Evolutionary conservation across 2,113 vertebrate species (phyloP), one percentile per base, ranked within the genome.

Genomic region (Cochlearius cochlearius): DNA sequence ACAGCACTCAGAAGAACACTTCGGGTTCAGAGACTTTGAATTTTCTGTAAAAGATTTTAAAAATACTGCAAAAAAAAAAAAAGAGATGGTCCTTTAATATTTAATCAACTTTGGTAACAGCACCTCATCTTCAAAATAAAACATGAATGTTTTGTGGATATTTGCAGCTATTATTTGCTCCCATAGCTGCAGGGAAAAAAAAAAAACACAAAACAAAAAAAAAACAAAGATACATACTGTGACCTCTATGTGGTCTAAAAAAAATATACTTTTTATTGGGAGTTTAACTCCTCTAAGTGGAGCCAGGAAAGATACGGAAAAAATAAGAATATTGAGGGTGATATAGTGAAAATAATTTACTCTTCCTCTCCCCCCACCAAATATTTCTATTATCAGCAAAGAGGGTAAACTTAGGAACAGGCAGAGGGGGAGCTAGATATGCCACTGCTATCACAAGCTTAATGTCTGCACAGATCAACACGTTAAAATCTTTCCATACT

Each of bases 381-480:
- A 78, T 95, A 89, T 80, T 92, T 95, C 79, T 96, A n/a, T 92
- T 95, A 39, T 81, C 94, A 82, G 52, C 19, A 10, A 82, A 76
- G 77, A 93, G 47, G 47, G 32, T 90, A 95, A 97, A 93, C 71
- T 92, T 94, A 18, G 49, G 88, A 96, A 86, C 2, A 62, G 32
- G 88, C 58, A 84, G 77, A 86, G 76, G 52, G 82, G 83, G 62
- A 90, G 59, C 19, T 39, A 74, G 36, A 72, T 64, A 80, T 9
- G 6, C 13, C 27, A n/a, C 26, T 87, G 17, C 9, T 39, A 38
- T 26, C 17, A 11, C 29, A 69, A 66, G 43, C 21, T 59, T 52
- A 34, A 8, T 45, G 67, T 30, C 60, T 72, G 72, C 60, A 55
- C 18, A 81, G 53, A 89, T 23, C 8, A 78, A 71, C 32, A 50